Conservation (phyloP, 2,797 vertebrate species). For the Sebastes vulpes region DNA sequence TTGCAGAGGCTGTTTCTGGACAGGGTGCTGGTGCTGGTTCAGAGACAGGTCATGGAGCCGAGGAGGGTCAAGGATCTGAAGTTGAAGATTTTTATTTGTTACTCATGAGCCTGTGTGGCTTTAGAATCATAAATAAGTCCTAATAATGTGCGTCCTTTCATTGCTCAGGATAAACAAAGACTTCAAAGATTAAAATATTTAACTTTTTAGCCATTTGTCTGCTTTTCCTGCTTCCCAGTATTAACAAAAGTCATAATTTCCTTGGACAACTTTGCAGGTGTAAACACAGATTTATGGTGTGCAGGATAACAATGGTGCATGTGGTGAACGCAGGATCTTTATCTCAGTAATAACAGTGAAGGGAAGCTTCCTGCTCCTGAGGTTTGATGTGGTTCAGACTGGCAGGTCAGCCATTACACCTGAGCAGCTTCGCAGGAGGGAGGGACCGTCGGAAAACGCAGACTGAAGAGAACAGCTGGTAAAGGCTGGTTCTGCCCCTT, state of each 20-base stretch:
- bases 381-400: constrained; percentile 82
- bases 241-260: constrained; percentile 3
- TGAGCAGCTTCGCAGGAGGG: constrained; percentile 68
- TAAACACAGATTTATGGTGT: constrained; percentile 13
- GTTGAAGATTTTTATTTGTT: constrained; percentile 1
- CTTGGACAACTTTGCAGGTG: neutral
- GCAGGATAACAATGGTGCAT: constrained; percentile 13
- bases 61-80: neutral
- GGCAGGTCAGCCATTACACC: constrained; percentile 61
- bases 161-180: neutral
- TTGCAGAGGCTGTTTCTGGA: constrained; percentile 19
- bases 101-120: neutral
- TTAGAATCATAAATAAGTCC: neutral
- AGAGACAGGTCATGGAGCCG: constrained; percentile 47
- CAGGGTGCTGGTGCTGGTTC: constrained; percentile 34
- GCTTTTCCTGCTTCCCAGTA: neutral
- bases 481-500: constrained; percentile 11
- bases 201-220: neutral
- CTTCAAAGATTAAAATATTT: neutral
- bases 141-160: neutral
- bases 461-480: constrained; percentile 66
- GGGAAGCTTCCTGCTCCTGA: constrained; percentile 66
- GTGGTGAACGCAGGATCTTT: constrained; percentile 36
- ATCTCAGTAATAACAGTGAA: constrained; percentile 74
- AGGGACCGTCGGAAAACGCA: constrained; percentile 67